A percentile compares a stretch with the other conserved stretches of the same genome.
Evolutionary conservation across 2,797 vertebrate genomes (phyloP).

Genomic region (Chaunax sp.): DNA sequence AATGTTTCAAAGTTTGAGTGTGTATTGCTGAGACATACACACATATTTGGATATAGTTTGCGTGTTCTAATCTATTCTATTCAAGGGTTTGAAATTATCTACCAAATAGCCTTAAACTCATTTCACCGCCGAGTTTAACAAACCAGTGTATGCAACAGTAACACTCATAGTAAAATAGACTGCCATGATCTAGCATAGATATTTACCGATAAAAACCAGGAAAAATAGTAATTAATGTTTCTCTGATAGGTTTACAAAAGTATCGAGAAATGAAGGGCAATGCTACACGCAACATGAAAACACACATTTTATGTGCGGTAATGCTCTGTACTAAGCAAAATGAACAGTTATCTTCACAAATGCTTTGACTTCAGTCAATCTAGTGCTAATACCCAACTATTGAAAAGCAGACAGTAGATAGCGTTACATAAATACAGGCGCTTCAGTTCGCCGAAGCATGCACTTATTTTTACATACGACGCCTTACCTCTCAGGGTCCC

Average conservation of each 20-base stretch:
- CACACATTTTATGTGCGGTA: no score
- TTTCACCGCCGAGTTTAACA: neutral
- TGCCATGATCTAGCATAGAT: no score
- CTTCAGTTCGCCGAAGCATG: neutral
- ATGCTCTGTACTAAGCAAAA: no score
- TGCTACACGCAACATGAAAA: no score
- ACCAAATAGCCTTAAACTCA: neutral
- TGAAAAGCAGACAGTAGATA: neutral
- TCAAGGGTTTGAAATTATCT: neutral
- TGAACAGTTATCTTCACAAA: neutral
- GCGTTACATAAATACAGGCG: neutral
- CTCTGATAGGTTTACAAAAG: no score
- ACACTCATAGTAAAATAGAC: no score
- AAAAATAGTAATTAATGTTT: no score
- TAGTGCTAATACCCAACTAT: neutral
- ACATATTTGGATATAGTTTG: no score
- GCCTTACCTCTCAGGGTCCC: slow-evolving; percentile 86
- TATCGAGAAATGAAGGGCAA: neutral
- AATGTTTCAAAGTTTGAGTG: neutral
- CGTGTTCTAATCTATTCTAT: no score
- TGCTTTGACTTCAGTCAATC: neutral
- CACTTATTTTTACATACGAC: neutral
- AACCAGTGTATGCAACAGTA: no score
- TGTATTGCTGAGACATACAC: neutral
- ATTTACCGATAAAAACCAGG: neutral